Percentiles rank a stretch among this genome's conserved stretches.
Conservation (phyloP, 2,797 vertebrate genomes). For the Nannoperca obscura region DNA sequence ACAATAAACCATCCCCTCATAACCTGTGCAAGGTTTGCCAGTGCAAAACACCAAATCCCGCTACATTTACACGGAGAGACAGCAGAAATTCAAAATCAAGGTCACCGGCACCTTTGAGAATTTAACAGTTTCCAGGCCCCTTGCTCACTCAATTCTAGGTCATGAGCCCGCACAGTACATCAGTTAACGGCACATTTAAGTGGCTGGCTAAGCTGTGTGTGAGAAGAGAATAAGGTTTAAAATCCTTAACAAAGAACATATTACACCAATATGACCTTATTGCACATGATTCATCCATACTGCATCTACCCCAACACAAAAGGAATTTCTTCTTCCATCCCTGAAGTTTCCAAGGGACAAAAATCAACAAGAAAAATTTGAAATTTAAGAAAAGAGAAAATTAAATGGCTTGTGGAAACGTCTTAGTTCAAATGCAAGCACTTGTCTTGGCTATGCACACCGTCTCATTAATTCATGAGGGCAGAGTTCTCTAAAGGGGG, state of each 20-base stretch:
- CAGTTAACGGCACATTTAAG: slow-evolving; percentile 58
- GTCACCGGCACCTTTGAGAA: slow-evolving; percentile 79
- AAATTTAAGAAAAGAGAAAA: slow-evolving; percentile 50
- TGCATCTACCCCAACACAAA: slow-evolving; percentile 3
- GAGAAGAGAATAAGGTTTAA: slow-evolving; percentile 50
- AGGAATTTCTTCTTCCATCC: slow-evolving; percentile 11
- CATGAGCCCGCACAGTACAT: slow-evolving; percentile 58
- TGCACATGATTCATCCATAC: slow-evolving; percentile 29
- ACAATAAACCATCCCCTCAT: slow-evolving; percentile 24
- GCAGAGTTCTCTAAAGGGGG: slow-evolving; percentile 71
- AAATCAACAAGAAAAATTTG: slow-evolving; percentile 24
- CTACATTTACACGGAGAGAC: slow-evolving; percentile 55
- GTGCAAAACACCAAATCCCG: slow-evolving; percentile 22
- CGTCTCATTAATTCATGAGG: slow-evolving; percentile 81
- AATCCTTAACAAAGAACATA: slow-evolving; percentile 52
- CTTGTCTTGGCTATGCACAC: slow-evolving; percentile 70
- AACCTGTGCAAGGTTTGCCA: slow-evolving; percentile 38
- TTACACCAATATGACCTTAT: slow-evolving; percentile 56
- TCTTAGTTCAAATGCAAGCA: slow-evolving; percentile 55
- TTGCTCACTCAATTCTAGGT: slow-evolving; percentile 74
- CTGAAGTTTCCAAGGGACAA: slow-evolving; percentile 16
- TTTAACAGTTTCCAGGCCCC: slow-evolving; percentile 65
- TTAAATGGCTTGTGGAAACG: slow-evolving; percentile 48
- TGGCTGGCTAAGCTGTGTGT: slow-evolving; percentile 53
- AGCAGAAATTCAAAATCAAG: slow-evolving; percentile 73